These are phyloP conservation scores for Holacanthus passer DNA, from an alignment of 2,113 vertebrate species.

Conservation along the genomic window DNA sequence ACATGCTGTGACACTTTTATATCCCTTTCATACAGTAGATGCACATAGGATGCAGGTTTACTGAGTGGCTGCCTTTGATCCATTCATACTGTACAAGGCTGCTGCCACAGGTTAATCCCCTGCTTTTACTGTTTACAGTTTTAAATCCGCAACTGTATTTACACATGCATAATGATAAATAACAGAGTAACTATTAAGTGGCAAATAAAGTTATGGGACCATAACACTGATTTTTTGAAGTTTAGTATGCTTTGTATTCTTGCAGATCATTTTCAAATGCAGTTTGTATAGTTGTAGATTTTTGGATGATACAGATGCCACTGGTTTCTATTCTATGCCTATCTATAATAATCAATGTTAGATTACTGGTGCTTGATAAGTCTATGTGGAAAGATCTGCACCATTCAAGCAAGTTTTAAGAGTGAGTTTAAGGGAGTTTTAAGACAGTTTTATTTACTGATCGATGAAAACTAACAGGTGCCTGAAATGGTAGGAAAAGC, in stretches of 20 bases:
- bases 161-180: background rate
- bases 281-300: background rate
- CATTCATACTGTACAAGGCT: background rate
- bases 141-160: background rate
- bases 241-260: no score
- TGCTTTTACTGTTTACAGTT: background rate
- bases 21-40: slow-evolving; percentile 18
- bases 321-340: slow-evolving; percentile 1
- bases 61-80: slow-evolving; percentile 13
- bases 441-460: background rate
- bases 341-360: background rate
- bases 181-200: background rate
- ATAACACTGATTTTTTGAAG: no score
- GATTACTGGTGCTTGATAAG: background rate
- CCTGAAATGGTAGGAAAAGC: background rate
- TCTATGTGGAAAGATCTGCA: background rate
- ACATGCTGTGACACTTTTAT: slow-evolving; percentile 43
- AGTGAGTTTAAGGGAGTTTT: no score
- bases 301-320: background rate
- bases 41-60: slow-evolving; percentile 13
- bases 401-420: background rate
- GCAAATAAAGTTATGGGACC: no score
- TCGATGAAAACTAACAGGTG: background rate
- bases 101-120: background rate
- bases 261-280: background rate